Conservation (phyloP, 1,140 invertebrate species). For the Drosophila parvula region DNA sequence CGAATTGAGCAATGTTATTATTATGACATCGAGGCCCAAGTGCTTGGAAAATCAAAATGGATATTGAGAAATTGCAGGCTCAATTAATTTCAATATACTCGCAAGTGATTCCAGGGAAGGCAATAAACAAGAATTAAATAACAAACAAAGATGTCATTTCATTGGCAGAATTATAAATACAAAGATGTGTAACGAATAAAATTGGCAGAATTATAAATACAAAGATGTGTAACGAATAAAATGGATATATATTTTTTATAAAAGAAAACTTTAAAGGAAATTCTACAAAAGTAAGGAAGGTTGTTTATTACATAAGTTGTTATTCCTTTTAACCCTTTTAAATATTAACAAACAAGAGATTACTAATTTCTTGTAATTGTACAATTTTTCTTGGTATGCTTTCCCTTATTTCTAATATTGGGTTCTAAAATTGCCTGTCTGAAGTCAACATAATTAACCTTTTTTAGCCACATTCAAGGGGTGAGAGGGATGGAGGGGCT, state of each 20-base stretch:
- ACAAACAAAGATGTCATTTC: background rate
- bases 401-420: background rate
- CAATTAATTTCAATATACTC: slow-evolving; percentile 14
- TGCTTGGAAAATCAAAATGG: slow-evolving; percentile 5
- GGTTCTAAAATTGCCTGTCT: slow-evolving; percentile 1
- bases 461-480: slow-evolving; percentile 11
- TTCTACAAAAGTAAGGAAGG: no score
- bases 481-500: background rate
- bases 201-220: no score
- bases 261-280: no score
- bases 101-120: background rate
- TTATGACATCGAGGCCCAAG: slow-evolving; percentile 12
- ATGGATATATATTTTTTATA: no score
- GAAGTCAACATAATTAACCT: slow-evolving; percentile 27
- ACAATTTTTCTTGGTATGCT: no score
- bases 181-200: no score
- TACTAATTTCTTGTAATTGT: no score
- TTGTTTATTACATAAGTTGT: no score
- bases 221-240: no score
- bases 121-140: background rate
- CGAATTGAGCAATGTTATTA: slow-evolving; percentile 24
- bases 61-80: background rate
- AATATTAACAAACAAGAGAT: no score
- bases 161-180: no score
- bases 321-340: no score